phyloP scores from a whole-genome alignment of 2,797 vertebrate genomes.

The Fistularia commersonii region DNA sequence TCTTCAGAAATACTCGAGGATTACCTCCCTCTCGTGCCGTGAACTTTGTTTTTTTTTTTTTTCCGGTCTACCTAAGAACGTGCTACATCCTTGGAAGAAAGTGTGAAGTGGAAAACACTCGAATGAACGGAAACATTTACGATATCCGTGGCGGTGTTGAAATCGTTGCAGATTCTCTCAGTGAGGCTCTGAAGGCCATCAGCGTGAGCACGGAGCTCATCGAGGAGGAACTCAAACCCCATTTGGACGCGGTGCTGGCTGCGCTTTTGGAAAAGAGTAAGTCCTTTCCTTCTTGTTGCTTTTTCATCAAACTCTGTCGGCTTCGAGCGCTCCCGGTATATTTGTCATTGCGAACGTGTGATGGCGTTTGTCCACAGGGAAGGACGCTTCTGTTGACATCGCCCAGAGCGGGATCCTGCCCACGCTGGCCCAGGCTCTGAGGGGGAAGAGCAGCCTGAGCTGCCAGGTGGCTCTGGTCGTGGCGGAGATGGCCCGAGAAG shows the following conservation, averaged over 20 bases:
- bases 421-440: slow-evolving; percentile 72
- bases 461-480: slow-evolving; percentile 80
- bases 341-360: background rate
- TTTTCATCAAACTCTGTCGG: too few species aligned
- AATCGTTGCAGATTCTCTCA: slow-evolving; percentile 65
- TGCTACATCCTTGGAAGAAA: too few species aligned
- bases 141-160: too few species aligned
- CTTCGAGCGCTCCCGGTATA: too few species aligned
- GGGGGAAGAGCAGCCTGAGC: slow-evolving; percentile 66
- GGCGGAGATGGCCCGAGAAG: slow-evolving; percentile 84
- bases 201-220: slow-evolving; percentile 74
- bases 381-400: slow-evolving; percentile 73
- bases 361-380: slow-evolving; percentile 63
- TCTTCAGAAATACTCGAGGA: too few species aligned
- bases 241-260: slow-evolving; percentile 69
- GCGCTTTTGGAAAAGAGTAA: slow-evolving; percentile 74
- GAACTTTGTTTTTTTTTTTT: too few species aligned
- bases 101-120: too few species aligned
- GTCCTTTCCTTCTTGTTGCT: slow-evolving; percentile 18
- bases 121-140: too few species aligned
- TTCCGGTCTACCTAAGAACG: too few species aligned
- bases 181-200: slow-evolving; percentile 72
- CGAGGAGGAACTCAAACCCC: slow-evolving; percentile 74
- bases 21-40: too few species aligned
- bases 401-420: slow-evolving; percentile 75